A percentile compares a stretch with the other conserved stretches of the same genome.
Evolutionary conservation across 1,140 invertebrate genomes (phyloP).

Genomic region (Sarcophaga bullata): DNA sequence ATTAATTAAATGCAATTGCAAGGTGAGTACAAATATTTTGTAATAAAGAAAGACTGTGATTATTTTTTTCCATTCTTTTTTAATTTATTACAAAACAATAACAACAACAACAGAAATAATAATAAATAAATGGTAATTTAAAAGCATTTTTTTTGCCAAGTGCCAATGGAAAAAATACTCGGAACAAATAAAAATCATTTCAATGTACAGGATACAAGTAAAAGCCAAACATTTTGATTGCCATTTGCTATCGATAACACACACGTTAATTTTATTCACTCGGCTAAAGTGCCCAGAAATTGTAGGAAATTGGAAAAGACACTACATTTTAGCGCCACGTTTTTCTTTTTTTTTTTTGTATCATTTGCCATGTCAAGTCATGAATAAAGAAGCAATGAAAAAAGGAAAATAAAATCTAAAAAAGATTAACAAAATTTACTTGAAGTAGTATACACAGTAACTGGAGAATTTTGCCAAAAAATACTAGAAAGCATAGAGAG

Average conservation of each 20-base stretch:
- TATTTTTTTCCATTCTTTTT: background rate
- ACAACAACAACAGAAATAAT: no score
- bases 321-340: no score
- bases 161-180: background rate
- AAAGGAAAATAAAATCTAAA: background rate
- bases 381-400: no score
- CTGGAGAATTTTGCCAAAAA: background rate
- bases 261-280: no score
- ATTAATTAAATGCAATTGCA: constrained; percentile 1
- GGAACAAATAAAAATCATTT: background rate
- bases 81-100: background rate
- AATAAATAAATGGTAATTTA: background rate
- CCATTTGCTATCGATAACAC: no score
- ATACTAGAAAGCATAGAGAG: background rate
- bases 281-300: no score
- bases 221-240: no score
- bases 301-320: no score
- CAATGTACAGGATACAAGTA: no score
- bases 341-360: no score
- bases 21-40: background rate
- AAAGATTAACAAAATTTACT: background rate
- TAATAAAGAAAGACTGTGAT: no score
- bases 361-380: no score
- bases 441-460: background rate
- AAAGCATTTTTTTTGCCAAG: background rate